phyloP scores from a whole-genome alignment of 2,113 vertebrate genomes.

The Hemichromis elongatus region DNA sequence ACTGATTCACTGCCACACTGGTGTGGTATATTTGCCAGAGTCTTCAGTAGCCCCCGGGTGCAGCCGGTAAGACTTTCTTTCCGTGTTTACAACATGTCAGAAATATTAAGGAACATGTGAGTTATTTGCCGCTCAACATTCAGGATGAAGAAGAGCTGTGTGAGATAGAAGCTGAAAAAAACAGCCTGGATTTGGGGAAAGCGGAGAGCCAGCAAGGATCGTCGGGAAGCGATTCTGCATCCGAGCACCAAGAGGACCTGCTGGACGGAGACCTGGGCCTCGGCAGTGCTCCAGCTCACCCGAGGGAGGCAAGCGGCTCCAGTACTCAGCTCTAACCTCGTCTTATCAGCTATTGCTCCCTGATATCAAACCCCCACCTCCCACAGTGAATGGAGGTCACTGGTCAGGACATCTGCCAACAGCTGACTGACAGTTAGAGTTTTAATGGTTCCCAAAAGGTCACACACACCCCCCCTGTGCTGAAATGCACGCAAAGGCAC shows the following conservation, averaged over 20 bases:
- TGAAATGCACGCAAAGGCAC: slow-evolving; percentile 4
- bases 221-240: neutral
- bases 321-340: neutral
- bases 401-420: slow-evolving; percentile 1
- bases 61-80: slow-evolving; percentile 59
- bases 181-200: neutral
- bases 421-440: neutral
- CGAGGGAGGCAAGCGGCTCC: slow-evolving; percentile 1
- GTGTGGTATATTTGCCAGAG: slow-evolving; percentile 70
- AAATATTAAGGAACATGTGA: neutral
- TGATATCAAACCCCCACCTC: neutral
- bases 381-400: slow-evolving; percentile 23
- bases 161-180: neutral
- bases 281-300: neutral
- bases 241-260: slow-evolving; percentile 38
- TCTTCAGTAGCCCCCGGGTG: slow-evolving; percentile 74
- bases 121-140: neutral
- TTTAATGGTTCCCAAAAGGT: slow-evolving; percentile 23
- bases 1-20: slow-evolving; percentile 75
- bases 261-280: slow-evolving; percentile 56
- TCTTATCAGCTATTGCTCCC: neutral
- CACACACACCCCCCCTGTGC: neutral
- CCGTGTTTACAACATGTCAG: neutral
- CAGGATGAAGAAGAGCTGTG: slow-evolving; percentile 35
- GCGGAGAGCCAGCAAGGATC: neutral